phyloP scores from a whole-genome alignment of 1,140 invertebrate species.

The Scaptomyza montana region DNA sequence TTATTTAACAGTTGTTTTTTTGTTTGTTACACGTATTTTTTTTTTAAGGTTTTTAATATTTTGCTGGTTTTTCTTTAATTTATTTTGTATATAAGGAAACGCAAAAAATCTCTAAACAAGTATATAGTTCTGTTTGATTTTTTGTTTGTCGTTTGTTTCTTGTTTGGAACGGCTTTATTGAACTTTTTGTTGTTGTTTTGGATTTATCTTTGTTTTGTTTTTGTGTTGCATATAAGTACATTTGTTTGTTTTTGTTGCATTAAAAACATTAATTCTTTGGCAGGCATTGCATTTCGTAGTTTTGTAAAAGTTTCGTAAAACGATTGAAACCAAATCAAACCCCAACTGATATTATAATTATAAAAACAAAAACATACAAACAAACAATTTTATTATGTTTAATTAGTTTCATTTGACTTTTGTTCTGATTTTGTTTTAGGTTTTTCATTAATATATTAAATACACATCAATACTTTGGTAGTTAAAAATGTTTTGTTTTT shows the following conservation, averaged over 20 bases:
- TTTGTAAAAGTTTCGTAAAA: conserved; percentile 77
- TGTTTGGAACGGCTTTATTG: conserved; percentile 83
- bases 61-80: conserved; percentile 14
- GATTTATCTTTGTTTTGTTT: conserved; percentile 28
- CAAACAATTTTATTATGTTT: conserved; percentile 20
- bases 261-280: conserved; percentile 82
- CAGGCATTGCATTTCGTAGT: conserved; percentile 83
- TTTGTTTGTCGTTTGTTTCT: conserved; percentile 55
- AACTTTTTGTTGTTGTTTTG: conserved; percentile 77
- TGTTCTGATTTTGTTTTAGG: conserved; percentile 46
- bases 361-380: conserved; percentile 6
- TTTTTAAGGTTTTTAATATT: conserved; percentile 7
- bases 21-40: conserved; percentile 21
- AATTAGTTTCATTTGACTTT: conserved; percentile 42
- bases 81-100: conserved; percentile 70
- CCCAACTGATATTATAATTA: conserved; percentile 26
- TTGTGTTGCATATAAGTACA: conserved; percentile 71
- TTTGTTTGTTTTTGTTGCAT: conserved; percentile 63
- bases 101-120: conserved; percentile 74
- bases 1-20: conserved; percentile 8
- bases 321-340: conserved; percentile 57
- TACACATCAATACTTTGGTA: conserved; percentile 80
- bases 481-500: conserved; percentile 70
- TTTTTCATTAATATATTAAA: conserved; percentile 69
- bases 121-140: conserved; percentile 61